phyloP scores from a whole-genome alignment of 2,113 vertebrate species.

The Ammodramus savannarum region DNA sequence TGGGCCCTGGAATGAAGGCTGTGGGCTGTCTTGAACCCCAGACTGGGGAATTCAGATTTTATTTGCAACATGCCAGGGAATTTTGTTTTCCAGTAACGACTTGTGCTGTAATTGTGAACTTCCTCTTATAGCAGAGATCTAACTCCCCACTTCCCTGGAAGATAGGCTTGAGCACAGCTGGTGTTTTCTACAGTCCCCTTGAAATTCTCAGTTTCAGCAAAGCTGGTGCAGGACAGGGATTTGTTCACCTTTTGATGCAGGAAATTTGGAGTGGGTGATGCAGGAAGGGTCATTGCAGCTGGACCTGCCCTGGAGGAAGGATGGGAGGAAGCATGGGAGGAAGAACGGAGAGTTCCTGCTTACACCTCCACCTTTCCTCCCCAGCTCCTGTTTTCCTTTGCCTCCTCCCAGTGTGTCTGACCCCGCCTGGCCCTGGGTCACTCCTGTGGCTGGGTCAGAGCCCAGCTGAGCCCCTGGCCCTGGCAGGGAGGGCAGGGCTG shows the following conservation, averaged over 20 bases:
- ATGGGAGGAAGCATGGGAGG: background rate
- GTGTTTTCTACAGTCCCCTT: background rate
- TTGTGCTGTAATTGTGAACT: constrained; percentile 53
- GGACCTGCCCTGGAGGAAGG: background rate
- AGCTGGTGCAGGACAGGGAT: background rate
- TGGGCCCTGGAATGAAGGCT: constrained; percentile 30
- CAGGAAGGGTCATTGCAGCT: background rate
- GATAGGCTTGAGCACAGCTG: background rate
- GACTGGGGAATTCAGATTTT: constrained; percentile 39
- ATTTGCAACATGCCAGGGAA: constrained; percentile 37
- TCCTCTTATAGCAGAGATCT: constrained; percentile 1
- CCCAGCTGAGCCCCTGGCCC: background rate
- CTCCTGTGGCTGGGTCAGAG: accelerated
- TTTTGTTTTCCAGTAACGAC: constrained; percentile 44
- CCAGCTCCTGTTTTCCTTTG: background rate
- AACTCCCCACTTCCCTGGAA: background rate
- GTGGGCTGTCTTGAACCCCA: constrained; percentile 10
- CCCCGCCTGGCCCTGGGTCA: background rate
- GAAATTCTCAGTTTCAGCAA: background rate
- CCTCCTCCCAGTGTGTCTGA: background rate
- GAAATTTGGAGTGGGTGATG: background rate
- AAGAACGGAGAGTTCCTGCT: background rate
- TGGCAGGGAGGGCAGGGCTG: background rate
- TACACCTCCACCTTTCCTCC: background rate
- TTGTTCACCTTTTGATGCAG: background rate